A percentile compares a stretch with the other conserved stretches of the same genome.
phyloP scores from a whole-genome alignment of 2,797 vertebrate genomes.

The Podargus strigoides region DNA sequence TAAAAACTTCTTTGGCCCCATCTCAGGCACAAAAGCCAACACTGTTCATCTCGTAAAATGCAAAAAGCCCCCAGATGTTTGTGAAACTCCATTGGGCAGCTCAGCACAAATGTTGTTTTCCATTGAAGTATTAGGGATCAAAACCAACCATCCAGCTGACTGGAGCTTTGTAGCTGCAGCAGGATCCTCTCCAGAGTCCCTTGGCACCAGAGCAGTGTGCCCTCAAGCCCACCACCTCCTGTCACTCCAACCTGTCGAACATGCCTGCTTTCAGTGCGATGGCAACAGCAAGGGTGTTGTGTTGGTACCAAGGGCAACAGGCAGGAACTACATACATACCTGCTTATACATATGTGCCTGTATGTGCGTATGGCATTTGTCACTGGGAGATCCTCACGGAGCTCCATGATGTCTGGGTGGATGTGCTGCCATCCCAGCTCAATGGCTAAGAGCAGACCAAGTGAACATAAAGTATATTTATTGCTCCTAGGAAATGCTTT shows the following conservation, averaged over 20 bases:
- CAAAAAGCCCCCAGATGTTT: constrained; percentile 24
- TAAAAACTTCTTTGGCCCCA: constrained; percentile 2
- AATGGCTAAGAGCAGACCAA: neutral
- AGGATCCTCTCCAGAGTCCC: neutral
- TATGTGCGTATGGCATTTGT: no score
- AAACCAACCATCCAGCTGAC: neutral
- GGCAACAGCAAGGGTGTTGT: neutral
- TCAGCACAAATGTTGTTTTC: neutral
- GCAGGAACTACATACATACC: neutral
- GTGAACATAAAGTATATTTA: neutral
- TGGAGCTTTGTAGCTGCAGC: neutral
- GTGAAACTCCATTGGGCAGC: neutral
- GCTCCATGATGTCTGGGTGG: no score
- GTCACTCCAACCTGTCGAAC: neutral
- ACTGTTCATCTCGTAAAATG: neutral
- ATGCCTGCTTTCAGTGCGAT: neutral
- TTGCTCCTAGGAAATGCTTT: constrained; percentile 16
- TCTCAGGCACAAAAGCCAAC: constrained; percentile 32
- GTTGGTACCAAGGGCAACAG: no score
- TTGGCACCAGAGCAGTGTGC: accelerated
- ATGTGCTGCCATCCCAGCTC: neutral
- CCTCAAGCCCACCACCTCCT: neutral
- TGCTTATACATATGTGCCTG: accelerated
- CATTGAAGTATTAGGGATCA: neutral
- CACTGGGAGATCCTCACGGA: no score